These are phyloP conservation scores for Malacoraja senta DNA, from an alignment of 2,797 vertebrate species.

Conservation along the genomic window DNA sequence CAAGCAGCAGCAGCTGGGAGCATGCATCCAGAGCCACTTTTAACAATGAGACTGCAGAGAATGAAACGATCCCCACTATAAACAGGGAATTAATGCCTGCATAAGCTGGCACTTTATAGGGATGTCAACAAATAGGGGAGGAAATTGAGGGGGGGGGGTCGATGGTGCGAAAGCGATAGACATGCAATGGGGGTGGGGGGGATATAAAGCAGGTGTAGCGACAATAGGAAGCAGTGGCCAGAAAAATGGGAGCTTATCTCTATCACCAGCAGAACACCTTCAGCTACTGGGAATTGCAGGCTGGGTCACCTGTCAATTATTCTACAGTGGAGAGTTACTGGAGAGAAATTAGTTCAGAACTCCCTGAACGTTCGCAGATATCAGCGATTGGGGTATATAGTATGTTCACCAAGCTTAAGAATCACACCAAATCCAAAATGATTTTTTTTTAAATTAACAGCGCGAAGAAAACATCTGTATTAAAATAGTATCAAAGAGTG, in stretches of 20 bases:
- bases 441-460: not conserved
- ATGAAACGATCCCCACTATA: not conserved
- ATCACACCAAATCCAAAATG: not conserved
- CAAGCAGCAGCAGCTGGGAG: not conserved
- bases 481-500: not conserved
- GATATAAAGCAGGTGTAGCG: not conserved
- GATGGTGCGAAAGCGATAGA: too few relatives aligned
- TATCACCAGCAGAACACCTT: constrained; percentile 2
- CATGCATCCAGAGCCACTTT: not conserved
- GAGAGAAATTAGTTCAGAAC: not conserved
- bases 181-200: too few relatives aligned
- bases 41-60: not conserved
- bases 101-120: not conserved
- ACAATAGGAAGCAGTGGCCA: not conserved
- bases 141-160: not conserved
- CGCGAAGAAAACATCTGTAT: not conserved
- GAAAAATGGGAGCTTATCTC: not conserved
- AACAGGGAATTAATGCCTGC: not conserved
- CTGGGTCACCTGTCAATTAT: not conserved
- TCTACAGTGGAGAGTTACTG: not conserved
- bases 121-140: not conserved
- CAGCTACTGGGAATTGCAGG: not conserved
- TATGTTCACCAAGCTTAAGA: not conserved
- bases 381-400: not conserved
- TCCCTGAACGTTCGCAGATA: too few relatives aligned